Evolutionary conservation across 35 echinoderm and acorn worm species (phyloP).

Genomic region (Strongylocentrotus purpuratus): DNA sequence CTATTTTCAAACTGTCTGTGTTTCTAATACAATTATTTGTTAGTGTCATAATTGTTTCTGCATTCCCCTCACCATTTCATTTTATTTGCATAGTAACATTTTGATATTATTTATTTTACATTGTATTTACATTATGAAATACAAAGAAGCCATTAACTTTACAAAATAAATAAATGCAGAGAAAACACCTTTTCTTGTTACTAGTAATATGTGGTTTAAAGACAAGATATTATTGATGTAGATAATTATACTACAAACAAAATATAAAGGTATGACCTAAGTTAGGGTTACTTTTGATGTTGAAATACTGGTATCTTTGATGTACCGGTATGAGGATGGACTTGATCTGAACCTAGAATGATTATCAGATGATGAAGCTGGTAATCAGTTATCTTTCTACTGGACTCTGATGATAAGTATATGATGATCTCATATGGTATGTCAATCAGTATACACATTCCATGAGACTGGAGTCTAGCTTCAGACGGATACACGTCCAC

Average conservation of each 20-base stretch:
- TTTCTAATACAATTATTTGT: no score
- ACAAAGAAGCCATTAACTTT: no score
- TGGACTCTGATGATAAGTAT: neutral
- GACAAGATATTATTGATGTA: no score
- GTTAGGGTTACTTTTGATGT: neutral
- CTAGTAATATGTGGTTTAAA: no score
- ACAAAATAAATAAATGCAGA: no score
- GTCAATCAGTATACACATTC: constrained; percentile 6
- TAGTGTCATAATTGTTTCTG: neutral
- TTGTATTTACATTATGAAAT: no score
- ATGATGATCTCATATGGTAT: neutral
- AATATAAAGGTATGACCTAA: no score
- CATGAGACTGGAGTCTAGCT: neutral
- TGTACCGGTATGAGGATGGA: neutral
- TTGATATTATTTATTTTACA: neutral
- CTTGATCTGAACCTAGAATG: no score
- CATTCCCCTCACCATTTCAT: neutral
- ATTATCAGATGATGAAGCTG: neutral
- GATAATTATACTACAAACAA: no score
- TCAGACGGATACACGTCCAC: neutral
- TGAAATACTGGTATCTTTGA: neutral
- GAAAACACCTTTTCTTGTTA: no score
- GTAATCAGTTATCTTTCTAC: neutral
- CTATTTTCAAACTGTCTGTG: no score
- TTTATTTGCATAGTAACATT: neutral